Evolutionary conservation across 2,113 vertebrate species (phyloP).

Genomic region (Hiodon tergisus): DNA sequence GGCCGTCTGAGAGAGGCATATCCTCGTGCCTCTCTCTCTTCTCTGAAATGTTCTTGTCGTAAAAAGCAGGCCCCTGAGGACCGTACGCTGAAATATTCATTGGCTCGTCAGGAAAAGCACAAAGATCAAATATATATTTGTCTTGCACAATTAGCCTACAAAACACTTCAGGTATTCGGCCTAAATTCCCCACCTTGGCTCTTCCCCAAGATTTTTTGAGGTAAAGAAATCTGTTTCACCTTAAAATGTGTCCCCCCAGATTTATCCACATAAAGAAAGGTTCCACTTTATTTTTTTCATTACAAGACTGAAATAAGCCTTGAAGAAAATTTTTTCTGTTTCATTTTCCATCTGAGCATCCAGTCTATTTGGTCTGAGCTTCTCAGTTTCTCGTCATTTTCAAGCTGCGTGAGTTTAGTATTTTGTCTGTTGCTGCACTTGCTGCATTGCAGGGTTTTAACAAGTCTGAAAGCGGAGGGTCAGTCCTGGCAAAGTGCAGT

Average conservation of each 20-base stretch:
- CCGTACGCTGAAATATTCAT: constrained; percentile 53
- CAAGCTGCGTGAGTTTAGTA: background rate
- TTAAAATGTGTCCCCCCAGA: background rate
- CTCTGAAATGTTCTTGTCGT: constrained; percentile 23
- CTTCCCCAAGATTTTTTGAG: constrained; percentile 28
- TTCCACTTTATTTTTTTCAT: background rate
- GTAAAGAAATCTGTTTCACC: constrained; percentile 19
- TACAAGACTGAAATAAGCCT: background rate
- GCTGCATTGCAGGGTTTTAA: background rate
- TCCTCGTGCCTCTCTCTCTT: background rate
- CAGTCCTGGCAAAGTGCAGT: background rate
- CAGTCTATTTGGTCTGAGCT: too few relatives aligned
- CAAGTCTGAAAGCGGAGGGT: background rate
- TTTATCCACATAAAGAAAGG: background rate
- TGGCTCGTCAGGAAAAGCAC: constrained; percentile 30
- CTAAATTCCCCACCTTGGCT: constrained; percentile 13
- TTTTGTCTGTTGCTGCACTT: background rate
- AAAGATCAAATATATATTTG: constrained; percentile 53
- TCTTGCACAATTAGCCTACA: constrained; percentile 40
- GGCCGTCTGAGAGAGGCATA: constrained; percentile 23
- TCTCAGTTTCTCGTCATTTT: too few relatives aligned
- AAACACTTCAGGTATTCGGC: constrained; percentile 35
- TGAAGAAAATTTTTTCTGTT: too few relatives aligned
- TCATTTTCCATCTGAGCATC: too few relatives aligned
- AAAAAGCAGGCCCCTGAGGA: constrained; percentile 30